Evolutionary conservation across 2,888 invertebrate species (phyloP).

Genomic region (Trachelus stipa): DNA sequence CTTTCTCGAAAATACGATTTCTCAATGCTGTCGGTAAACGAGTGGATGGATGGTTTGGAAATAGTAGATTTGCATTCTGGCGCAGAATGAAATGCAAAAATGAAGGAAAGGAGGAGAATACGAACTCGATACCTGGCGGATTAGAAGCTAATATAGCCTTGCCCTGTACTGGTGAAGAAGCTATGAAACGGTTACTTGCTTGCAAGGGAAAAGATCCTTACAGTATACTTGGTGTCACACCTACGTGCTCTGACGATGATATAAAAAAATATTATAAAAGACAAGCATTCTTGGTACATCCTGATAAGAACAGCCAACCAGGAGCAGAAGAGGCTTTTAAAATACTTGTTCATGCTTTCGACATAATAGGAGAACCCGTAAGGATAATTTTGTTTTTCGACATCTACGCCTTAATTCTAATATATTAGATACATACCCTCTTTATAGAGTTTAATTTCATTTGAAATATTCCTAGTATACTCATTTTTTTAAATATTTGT

Average conservation of each 20-base stretch:
- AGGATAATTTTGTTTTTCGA: constrained; percentile 42
- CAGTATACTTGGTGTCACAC: constrained; percentile 89
- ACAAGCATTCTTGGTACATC: constrained; percentile 94
- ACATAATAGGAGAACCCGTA: constrained; percentile 92
- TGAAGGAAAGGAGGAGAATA: constrained; percentile 65
- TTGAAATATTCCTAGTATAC: neutral
- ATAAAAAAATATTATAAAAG: constrained; percentile 94
- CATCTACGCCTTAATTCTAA: neutral
- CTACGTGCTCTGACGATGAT: constrained; percentile 91
- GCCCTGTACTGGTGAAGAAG: constrained; percentile 93
- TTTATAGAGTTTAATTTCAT: neutral
- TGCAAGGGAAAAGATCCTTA: constrained; percentile 97
- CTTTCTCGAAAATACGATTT: constrained; percentile 58
- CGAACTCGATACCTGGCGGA: constrained; percentile 69
- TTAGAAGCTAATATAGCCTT: constrained; percentile 81
- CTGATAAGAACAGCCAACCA: constrained; percentile 94
- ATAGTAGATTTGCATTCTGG: constrained; percentile 73
- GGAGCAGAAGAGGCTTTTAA: constrained; percentile 97
- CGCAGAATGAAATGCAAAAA: constrained; percentile 68
- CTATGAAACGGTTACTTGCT: constrained; percentile 91
- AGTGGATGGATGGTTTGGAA: constrained; percentile 72
- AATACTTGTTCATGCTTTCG: constrained; percentile 94
- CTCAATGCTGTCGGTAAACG: constrained; percentile 60
- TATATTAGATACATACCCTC: neutral
- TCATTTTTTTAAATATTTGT: constrained; percentile 22